Conservation (phyloP, 2,888 invertebrate species). For the Spodoptera exigua region DNA sequence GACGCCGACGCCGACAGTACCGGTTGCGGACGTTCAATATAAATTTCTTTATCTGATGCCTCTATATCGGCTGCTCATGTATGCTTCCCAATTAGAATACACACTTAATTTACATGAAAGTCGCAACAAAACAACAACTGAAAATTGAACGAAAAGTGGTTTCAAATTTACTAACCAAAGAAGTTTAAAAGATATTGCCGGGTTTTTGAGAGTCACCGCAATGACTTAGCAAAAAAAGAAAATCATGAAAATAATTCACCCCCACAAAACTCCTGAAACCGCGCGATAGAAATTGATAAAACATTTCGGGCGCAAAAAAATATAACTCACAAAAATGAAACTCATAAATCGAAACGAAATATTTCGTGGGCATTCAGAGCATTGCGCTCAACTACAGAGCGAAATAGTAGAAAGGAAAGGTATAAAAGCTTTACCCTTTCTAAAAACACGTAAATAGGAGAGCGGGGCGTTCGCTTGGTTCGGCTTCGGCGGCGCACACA, state of each 20-base stretch:
- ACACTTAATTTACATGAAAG: slow-evolving; percentile 11
- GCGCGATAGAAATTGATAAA: slow-evolving; percentile 70
- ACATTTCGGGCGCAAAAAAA: slow-evolving; percentile 73
- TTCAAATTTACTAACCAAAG: no score
- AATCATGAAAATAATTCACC: slow-evolving; percentile 27
- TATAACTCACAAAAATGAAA: slow-evolving; percentile 79
- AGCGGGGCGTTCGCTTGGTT: slow-evolving; percentile 78
- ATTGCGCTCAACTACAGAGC: slow-evolving; percentile 81
- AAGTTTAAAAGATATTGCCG: background rate
- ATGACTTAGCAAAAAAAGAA: slow-evolving; percentile 16
- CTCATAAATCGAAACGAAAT: slow-evolving; percentile 86
- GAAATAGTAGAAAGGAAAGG: slow-evolving; percentile 86
- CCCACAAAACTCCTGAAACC: slow-evolving; percentile 22
- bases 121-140: background rate
- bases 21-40: slow-evolving; percentile 57
- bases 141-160: no score
- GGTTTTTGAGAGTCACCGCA: slow-evolving; percentile 1
- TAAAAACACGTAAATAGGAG: slow-evolving; percentile 88
- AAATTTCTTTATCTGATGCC: slow-evolving; percentile 66
- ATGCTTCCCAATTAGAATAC: slow-evolving; percentile 27
- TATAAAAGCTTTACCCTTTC: slow-evolving; percentile 88
- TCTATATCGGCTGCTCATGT: slow-evolving; percentile 58
- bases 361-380: slow-evolving; percentile 82
- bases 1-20: slow-evolving; percentile 61
- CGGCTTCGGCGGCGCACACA: slow-evolving; percentile 74